A percentile compares a stretch with the other conserved stretches of the same genome.
These are phyloP conservation scores for Ophion ventricosus DNA, from an alignment of 2,888 invertebrate genomes.

Conservation along the genomic window DNA sequence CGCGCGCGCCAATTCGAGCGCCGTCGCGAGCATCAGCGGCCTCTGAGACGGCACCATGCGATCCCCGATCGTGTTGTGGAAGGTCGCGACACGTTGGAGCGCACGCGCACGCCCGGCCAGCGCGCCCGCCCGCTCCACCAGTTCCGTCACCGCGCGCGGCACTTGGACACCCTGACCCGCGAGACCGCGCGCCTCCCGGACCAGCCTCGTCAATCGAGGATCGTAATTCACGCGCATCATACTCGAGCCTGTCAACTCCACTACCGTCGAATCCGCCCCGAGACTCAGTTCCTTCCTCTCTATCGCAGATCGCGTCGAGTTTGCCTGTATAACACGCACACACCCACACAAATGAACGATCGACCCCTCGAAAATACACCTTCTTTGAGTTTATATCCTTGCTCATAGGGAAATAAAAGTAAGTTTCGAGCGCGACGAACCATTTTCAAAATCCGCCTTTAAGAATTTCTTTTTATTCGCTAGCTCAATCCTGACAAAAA, in stretches of 20 bases:
- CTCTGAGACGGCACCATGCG: slow-evolving; percentile 98
- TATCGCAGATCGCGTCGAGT: slow-evolving; percentile 75
- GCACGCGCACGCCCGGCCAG: slow-evolving; percentile 89
- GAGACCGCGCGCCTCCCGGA: slow-evolving; percentile 95
- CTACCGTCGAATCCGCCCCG: slow-evolving; percentile 88
- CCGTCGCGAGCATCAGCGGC: slow-evolving; percentile 97
- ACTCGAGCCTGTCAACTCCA: slow-evolving; percentile 90
- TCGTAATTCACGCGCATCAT: slow-evolving; percentile 96
- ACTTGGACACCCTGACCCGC: slow-evolving; percentile 87
- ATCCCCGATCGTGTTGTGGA: slow-evolving; percentile 99
- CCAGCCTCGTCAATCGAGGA: slow-evolving; percentile 91
- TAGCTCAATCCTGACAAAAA: not conserved
- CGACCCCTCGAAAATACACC: not conserved
- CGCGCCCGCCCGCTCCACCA: slow-evolving; percentile 78
- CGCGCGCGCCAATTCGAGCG: slow-evolving; percentile 93
- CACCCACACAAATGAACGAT: not conserved
- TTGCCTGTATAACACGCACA: slow-evolving; percentile 74
- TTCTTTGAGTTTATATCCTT: no score
- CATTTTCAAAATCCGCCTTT: not conserved
- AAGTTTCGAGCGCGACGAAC: not conserved
- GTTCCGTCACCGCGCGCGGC: slow-evolving; percentile 78
- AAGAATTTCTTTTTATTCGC: not conserved
- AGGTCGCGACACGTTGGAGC: slow-evolving; percentile 95
- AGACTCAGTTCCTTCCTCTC: slow-evolving; percentile 75
- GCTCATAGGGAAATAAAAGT: no score